Conservation (phyloP, 2,113 vertebrate species). For the Machaerirhynchus nigripectus region DNA sequence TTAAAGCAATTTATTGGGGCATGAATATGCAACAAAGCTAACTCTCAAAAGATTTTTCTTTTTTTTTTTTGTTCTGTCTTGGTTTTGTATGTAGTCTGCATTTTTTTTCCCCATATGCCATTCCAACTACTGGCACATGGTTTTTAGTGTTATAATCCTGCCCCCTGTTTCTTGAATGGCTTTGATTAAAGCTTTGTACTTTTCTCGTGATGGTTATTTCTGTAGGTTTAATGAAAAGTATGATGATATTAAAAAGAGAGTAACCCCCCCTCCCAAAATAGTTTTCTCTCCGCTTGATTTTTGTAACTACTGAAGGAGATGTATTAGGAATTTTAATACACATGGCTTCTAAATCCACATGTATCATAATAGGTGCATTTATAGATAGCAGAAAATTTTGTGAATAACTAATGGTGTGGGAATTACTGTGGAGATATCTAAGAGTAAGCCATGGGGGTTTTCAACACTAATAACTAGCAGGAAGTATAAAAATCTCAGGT, state of each 20-base stretch:
- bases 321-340: background rate
- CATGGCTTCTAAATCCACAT: background rate
- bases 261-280: background rate
- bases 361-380: background rate
- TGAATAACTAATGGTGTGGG: background rate
- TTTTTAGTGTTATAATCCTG: constrained; percentile 24
- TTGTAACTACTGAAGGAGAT: background rate
- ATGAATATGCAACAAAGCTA: constrained; percentile 69
- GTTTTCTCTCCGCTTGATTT: background rate
- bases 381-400: background rate
- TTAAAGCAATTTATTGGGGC: constrained; percentile 63
- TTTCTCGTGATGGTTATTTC: background rate
- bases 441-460: background rate
- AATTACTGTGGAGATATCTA: background rate
- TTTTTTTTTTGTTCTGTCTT: background rate
- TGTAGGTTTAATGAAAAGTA: background rate
- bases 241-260: background rate
- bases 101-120: constrained; percentile 40
- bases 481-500: background rate
- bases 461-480: background rate
- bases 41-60: constrained; percentile 41
- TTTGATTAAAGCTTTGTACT: constrained; percentile 17
- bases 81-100: constrained; percentile 31
- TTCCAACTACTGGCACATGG: constrained; percentile 42
- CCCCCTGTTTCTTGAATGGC: background rate